Conservation (phyloP, 2,888 invertebrate genomes). For the Galerucella pusilla region DNA sequence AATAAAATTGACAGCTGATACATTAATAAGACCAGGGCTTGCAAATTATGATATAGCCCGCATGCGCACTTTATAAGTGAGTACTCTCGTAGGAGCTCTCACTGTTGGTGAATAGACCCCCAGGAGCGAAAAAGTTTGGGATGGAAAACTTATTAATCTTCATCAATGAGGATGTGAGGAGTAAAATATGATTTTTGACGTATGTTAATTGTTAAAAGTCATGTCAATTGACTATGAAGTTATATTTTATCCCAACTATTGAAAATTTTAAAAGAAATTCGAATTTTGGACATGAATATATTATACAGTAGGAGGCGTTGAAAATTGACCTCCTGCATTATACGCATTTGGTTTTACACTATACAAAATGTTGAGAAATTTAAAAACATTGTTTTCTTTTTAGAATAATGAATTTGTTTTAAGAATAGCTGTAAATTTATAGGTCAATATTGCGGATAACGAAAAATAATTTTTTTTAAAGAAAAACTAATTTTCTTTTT, state of each 20-base stretch:
- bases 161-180: too few species aligned
- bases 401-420: constrained; percentile 4
- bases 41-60: too few species aligned
- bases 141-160: too few species aligned
- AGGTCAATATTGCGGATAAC: constrained; percentile 10
- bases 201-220: too few species aligned
- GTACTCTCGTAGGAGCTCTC: too few species aligned
- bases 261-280: constrained; percentile 6
- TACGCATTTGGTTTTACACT: constrained; percentile 3
- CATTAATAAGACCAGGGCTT: too few species aligned
- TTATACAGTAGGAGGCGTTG: neutral
- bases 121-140: too few species aligned
- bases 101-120: too few species aligned
- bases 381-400: neutral
- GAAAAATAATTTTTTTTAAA: neutral
- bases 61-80: too few species aligned
- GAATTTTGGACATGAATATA: neutral
- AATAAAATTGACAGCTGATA: too few species aligned
- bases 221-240: too few species aligned
- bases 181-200: too few species aligned
- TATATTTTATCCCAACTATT: neutral
- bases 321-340: neutral
- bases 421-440: constrained; percentile 21
- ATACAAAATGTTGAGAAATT: neutral
- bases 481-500: constrained; percentile 3